A percentile compares a stretch with the other conserved stretches of the same genome.
Evolutionary conservation across 2,113 vertebrate species (phyloP).

Genomic region (Heterocephalus glaber): DNA sequence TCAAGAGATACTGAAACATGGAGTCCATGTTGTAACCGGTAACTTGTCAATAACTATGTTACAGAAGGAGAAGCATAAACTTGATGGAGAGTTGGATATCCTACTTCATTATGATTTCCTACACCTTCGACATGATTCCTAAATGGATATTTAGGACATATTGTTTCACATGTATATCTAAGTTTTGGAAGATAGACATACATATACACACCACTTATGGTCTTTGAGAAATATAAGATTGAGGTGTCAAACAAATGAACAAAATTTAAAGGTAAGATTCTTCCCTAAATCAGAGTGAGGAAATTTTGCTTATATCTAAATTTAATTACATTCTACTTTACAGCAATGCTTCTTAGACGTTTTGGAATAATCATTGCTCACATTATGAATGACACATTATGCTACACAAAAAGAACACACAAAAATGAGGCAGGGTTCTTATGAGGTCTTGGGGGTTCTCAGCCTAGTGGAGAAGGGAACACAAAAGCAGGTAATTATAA

Average conservation of each 20-base stretch:
- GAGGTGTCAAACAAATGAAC: neutral
- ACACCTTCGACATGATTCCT: neutral
- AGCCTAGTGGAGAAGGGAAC: neutral
- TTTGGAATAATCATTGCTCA: neutral
- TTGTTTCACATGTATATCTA: neutral
- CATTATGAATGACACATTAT: neutral
- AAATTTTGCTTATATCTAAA: neutral
- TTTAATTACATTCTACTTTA: neutral
- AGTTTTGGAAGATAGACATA: neutral
- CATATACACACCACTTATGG: neutral
- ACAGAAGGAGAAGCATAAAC: neutral
- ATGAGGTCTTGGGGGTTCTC: neutral
- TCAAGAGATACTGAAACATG: neutral
- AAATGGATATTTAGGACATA: neutral
- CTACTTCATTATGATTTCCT: neutral
- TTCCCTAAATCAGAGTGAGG: neutral
- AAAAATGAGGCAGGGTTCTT: neutral
- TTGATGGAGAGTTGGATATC: neutral
- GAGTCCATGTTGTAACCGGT: neutral
- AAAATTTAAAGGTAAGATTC: neutral
- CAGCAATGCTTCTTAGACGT: neutral
- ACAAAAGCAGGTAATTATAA: neutral
- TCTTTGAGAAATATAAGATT: neutral
- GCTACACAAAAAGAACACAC: neutral
- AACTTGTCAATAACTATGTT: neutral